Evolutionary conservation across 1,140 invertebrate species (phyloP).

Genomic region (Anthonomus grandis): DNA sequence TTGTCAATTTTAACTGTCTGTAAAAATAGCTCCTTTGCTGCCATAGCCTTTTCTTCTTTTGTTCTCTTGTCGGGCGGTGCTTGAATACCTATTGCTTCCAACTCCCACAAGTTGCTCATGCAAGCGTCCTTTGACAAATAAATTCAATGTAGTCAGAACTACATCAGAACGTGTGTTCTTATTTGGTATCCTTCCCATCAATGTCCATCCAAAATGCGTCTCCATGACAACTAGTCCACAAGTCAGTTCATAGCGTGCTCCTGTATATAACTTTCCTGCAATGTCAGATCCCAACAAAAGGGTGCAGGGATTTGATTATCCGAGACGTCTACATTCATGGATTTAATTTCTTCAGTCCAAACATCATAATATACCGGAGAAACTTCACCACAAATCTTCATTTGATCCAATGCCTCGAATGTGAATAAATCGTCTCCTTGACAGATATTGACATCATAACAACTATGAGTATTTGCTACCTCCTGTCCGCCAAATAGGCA

Average conservation of each 20-base stretch:
- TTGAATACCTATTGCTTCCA: neutral
- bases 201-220: no score
- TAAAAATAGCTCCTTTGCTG: slow-evolving; percentile 4
- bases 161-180: no score
- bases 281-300: slow-evolving; percentile 15
- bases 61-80: slow-evolving; percentile 1
- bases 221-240: no score
- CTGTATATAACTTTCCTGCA: no score
- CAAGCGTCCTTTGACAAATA: neutral
- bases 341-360: no score
- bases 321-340: no score
- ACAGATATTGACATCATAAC: neutral
- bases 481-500: slow-evolving; percentile 13
- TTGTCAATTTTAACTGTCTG: slow-evolving; percentile 2
- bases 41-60: neutral
- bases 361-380: no score
- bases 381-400: no score
- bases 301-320: no score
- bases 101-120: neutral
- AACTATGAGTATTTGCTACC: neutral
- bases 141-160: neutral
- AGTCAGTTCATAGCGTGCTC: no score
- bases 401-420: slow-evolving; percentile 12
- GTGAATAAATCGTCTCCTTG: no score
- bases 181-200: no score